Evolutionary conservation across 2,888 invertebrate species (phyloP), one percentile per base, ranked within the genome.

Genomic region (Ennomos quercinarius): DNA sequence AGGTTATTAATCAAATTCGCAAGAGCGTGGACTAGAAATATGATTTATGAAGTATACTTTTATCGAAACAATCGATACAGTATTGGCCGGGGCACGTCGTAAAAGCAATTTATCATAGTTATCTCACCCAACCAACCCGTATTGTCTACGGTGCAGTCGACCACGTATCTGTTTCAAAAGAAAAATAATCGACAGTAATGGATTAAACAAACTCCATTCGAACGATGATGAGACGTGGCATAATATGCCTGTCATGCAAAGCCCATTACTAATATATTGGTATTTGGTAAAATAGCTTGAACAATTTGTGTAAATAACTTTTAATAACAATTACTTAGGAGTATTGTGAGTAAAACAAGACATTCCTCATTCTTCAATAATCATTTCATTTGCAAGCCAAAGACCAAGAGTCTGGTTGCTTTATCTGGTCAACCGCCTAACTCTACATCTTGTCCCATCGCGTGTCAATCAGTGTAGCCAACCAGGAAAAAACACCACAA

Each of bases 31-130:
- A 63, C 71, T 68, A 64, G 66, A 67, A 64, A 69, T 45, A 63
- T 77, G 76, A 76, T 79, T 77, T 76, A 77, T 75, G 72, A 71
- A 73, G 76, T 74, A 73, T 74, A 79, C 78, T 84, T 83, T 83
- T 86, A 84, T 86, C 83, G 78, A 80, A 80, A 80, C 81, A 80
- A 84, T 87, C 84, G 83, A 82, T 80, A 78, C 68, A 72, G 71
- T 73, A 61, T 51, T 71, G 72, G 70, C 70, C 70, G 66, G 67
- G 74, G 72, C 73, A 76, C 80, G 86, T 89, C 88, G 83, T 82
- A 84, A 79, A 75, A 78, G 76, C 75, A 76, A 89, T 89, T 85
- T 83, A 87, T 89, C 89, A 89, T 75, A 71, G 83, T 82, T 86
- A 86, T 88, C 88, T 85, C 78, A 61, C 70, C 70, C 74, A 72